These are phyloP conservation scores for Pygoscelis adeliae DNA, from an alignment of 2,113 vertebrate species.

Conservation along the genomic window DNA sequence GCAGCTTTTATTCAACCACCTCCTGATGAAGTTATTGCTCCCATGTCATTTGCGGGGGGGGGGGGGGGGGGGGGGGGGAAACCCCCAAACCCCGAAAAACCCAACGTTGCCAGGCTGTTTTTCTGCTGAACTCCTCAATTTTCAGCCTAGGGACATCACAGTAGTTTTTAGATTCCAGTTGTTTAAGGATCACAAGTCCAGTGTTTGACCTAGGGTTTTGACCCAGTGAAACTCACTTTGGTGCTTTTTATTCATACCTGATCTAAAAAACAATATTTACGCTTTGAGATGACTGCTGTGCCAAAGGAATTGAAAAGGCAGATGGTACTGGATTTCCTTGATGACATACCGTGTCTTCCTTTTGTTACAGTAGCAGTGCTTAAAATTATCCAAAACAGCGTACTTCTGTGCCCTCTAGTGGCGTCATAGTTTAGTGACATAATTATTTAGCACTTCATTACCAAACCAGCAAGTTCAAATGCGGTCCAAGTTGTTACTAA, in stretches of 20 bases:
- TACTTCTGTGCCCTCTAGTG: slow-evolving; percentile 63
- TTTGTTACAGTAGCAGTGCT: rapidly evolving
- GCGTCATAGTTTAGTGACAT: background rate
- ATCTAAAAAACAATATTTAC: background rate
- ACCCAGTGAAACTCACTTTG: background rate
- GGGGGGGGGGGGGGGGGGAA: no score
- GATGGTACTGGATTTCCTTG: background rate
- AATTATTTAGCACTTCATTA: background rate
- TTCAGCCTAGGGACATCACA: background rate
- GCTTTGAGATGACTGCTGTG: background rate
- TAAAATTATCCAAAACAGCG: background rate
- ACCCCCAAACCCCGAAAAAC: no score
- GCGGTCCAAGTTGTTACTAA: rapidly evolving
- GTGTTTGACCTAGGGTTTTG: background rate
- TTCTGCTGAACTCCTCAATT: background rate
- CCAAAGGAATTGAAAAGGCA: background rate
- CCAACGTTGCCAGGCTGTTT: background rate
- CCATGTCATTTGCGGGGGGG: background rate
- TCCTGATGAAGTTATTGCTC: background rate
- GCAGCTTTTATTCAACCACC: background rate
- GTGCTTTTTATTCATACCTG: background rate
- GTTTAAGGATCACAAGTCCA: background rate
- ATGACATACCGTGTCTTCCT: background rate
- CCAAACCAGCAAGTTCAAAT: background rate
- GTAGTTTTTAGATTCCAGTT: background rate